Evolutionary conservation across 2,113 vertebrate genomes (phyloP), one percentile per base, ranked within the genome.

Genomic region (Rissa tridactyla): DNA sequence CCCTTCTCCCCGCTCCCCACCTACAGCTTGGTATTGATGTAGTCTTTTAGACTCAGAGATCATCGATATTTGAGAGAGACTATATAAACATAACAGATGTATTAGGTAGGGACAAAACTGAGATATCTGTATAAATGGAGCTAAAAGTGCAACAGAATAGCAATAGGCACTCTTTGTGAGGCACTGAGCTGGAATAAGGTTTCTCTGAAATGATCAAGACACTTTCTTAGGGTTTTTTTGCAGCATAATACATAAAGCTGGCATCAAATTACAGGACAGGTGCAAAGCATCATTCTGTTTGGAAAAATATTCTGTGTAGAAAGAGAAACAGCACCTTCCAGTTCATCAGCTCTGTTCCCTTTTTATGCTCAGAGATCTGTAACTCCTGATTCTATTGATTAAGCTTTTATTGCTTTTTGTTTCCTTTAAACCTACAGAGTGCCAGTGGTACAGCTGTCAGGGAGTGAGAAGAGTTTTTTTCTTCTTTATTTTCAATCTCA

Each of bases 41-140:
- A 76, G 46, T 47, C 58, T 82, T 90, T 90, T 23, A 85, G 44
- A 54, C 29, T 92, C 69, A 66, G 64, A 85, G 80, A 51, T 78
- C 72, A 60, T 32, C 0, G 4, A n/a, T 88, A 51, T 49, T 72
- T 77, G 47, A 89, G 69, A 79, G 25, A 57, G 36, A 29, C n/a
- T 79, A 6, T 47, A 69, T 82, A 84, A 86, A 85, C 65, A 61
- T 26, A 89, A 69, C 30, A 79, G 30, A 32, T 54, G 19, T 52
- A 32, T 62, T 46, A 70, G 19, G 16, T 52, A 57, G 34, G 66
- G 40, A n/a, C 61, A 76, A 36, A 95, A 52, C 49, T 42, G 57
- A 71, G 83, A 34, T 40, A 72, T 42, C 32, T 20, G 5, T 64
- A 17, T 54, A 78, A 90, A 64, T 27, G 36, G 32, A 64, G 38